Conservation (phyloP, 2,113 vertebrate species). For the Hippocampus guttulatus region DNA sequence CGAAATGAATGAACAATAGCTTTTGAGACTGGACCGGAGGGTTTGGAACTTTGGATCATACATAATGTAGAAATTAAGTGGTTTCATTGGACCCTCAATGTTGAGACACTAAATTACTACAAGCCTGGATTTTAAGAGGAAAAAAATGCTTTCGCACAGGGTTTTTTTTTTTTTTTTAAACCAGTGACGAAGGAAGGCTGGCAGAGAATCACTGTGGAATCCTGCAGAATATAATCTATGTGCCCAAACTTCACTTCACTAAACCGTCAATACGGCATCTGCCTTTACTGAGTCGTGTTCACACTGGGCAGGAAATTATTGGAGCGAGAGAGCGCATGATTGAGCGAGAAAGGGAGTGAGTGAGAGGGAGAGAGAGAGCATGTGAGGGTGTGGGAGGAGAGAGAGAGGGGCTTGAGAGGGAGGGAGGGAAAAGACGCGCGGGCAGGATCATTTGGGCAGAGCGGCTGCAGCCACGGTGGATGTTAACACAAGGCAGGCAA, state of each 20-base stretch:
- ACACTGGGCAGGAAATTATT: constrained; percentile 53
- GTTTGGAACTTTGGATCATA: background rate
- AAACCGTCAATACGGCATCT: constrained; percentile 21
- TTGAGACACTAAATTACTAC: background rate
- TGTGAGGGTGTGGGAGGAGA: background rate
- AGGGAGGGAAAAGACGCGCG: constrained; percentile 34
- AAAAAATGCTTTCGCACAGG: background rate
- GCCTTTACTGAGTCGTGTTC: constrained; percentile 29
- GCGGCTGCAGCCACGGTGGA: constrained; percentile 64
- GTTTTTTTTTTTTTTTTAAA: background rate
- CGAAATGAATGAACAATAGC: background rate
- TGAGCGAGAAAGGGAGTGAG: constrained; percentile 5
- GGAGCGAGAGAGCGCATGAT: constrained; percentile 52
- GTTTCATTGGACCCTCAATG: background rate
- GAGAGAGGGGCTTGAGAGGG: constrained; percentile 10
- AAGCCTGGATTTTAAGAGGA: background rate
- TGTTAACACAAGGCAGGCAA: constrained; percentile 51
- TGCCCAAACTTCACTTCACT: constrained; percentile 44
- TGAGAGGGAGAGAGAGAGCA: constrained; percentile 10
- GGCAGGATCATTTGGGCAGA: constrained; percentile 62
- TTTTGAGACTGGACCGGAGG: background rate
- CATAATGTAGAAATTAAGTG: background rate
- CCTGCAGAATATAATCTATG: constrained; percentile 1
- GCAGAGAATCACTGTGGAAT: background rate
- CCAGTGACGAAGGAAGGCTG: background rate